phyloP scores from a whole-genome alignment of 1,140 invertebrate species.

The Leptinotarsa undecemlineata region DNA sequence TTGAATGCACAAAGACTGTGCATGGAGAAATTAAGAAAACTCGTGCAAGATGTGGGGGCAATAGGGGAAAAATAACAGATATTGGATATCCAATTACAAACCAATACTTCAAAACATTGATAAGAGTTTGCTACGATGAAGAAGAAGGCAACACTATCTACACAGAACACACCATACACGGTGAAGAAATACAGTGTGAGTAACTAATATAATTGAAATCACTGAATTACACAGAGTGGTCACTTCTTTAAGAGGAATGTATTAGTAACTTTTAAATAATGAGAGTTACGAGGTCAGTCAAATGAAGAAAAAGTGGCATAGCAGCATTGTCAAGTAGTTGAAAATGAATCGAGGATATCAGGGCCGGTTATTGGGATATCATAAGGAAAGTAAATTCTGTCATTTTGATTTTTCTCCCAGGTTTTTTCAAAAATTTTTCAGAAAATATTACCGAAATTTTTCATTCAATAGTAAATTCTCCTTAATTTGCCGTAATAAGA shows the following conservation, averaged over 20 bases:
- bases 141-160: slow-evolving; percentile 42
- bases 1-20: slow-evolving; percentile 44
- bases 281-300: no score
- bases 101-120: slow-evolving; percentile 42
- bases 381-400: no score
- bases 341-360: no score
- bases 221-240: background rate
- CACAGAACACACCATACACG: slow-evolving; percentile 44
- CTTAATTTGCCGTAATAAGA: no score
- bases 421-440: background rate
- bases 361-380: no score
- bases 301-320: no score
- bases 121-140: slow-evolving; percentile 46
- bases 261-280: no score
- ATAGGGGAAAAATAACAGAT: slow-evolving; percentile 37
- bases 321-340: no score
- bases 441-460: background rate
- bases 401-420: background rate
- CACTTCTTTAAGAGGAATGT: no score
- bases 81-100: slow-evolving; percentile 44
- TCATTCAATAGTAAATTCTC: background rate
- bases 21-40: slow-evolving; percentile 39
- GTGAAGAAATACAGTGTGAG: slow-evolving; percentile 47
- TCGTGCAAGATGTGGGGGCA: slow-evolving; percentile 35
- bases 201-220: background rate